These are phyloP conservation scores for Incurvaria masculella DNA, from an alignment of 2,888 invertebrate genomes.

Conservation along the genomic window DNA sequence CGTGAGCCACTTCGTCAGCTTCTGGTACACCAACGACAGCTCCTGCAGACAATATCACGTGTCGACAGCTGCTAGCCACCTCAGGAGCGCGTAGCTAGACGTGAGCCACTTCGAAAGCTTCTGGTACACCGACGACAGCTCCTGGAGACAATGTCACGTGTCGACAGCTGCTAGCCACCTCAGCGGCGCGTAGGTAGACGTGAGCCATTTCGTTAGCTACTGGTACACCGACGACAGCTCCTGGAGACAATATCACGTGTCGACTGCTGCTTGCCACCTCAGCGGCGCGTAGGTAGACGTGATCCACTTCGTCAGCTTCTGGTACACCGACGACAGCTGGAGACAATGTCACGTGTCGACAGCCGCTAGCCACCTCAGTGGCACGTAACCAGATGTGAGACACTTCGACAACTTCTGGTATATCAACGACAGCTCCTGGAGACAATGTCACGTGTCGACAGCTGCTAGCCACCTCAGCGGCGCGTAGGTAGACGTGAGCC, in stretches of 20 bases:
- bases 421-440: no score
- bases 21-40: slow-evolving; percentile 39
- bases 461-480: no score
- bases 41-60: slow-evolving; percentile 39
- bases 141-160: slow-evolving; percentile 28
- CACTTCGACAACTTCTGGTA: no score
- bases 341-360: no score
- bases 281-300: slow-evolving; percentile 42
- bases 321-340: slow-evolving; percentile 36
- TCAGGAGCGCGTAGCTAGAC: slow-evolving; percentile 40
- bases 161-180: no score
- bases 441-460: no score
- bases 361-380: no score
- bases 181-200: slow-evolving; percentile 41
- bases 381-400: no score
- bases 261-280: no score
- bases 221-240: slow-evolving; percentile 41
- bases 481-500: slow-evolving; percentile 37
- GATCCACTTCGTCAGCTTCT: slow-evolving; percentile 38
- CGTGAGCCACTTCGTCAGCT: slow-evolving; percentile 36
- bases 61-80: slow-evolving; percentile 45
- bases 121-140: slow-evolving; percentile 39
- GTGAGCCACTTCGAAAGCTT: slow-evolving; percentile 39
- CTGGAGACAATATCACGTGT: slow-evolving; percentile 24
- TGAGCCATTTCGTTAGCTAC: slow-evolving; percentile 37